Evolutionary conservation across 2,797 vertebrate species (phyloP).

Genomic region (Pipistrellus kuhlii): DNA sequence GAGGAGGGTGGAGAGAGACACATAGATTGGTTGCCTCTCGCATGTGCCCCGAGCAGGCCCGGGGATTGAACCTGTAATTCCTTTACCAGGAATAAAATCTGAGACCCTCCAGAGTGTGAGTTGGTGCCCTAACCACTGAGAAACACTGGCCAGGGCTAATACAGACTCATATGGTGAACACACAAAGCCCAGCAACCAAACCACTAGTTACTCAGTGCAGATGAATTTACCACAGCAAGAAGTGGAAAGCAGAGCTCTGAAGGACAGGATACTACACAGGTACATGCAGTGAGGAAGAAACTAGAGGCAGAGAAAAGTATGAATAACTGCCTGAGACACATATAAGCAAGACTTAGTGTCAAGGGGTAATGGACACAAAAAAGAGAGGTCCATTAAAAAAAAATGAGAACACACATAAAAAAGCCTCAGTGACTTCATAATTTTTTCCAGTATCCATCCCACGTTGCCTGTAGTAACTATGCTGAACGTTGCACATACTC

Average conservation of each 20-base stretch:
- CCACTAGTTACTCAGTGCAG: background rate
- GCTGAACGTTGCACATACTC: background rate
- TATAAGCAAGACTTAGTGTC: background rate
- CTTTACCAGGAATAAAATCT: background rate
- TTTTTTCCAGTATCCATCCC: background rate
- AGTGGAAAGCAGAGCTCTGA: background rate
- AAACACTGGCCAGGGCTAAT: background rate
- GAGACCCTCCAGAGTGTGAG: background rate
- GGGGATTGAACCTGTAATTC: background rate
- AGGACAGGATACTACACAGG: background rate
- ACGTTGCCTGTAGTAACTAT: background rate
- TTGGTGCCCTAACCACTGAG: background rate
- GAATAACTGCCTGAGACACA: background rate
- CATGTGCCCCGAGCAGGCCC: background rate
- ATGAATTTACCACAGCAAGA: constrained; percentile 14
- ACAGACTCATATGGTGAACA: background rate
- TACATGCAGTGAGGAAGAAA: background rate
- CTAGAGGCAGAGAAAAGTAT: background rate
- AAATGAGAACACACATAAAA: background rate
- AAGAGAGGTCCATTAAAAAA: background rate
- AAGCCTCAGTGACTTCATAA: background rate
- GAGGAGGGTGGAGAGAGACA: background rate
- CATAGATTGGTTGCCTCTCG: background rate
- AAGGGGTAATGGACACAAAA: background rate
- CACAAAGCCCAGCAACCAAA: constrained; percentile 20